Evolutionary conservation across 2,797 vertebrate species (phyloP), one percentile per base, ranked within the genome.

Genomic region (Margarornis squamiger): DNA sequence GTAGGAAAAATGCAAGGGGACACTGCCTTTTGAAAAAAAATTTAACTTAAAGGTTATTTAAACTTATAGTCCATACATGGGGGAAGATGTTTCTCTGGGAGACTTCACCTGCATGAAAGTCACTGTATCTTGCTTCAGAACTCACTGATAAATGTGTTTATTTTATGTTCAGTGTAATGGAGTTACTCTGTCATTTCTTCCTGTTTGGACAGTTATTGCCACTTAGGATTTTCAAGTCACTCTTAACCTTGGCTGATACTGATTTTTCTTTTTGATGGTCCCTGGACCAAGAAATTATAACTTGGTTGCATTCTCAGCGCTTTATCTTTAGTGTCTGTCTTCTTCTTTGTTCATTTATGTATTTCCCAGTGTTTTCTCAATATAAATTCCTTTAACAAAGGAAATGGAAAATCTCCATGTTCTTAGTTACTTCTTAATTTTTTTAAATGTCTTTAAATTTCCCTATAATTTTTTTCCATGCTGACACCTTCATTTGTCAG

Each of bases 141-240:
- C 27, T 93, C 67, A 76, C 24, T 85, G 94, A 76, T 78, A 92
- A 85, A 85, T 82, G 91, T 43, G 30, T 79, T 87, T 94, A 93
- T 95, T 95, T 94, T 90, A 85, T 85, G 36, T 86, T 90, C 43
- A n/a, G 12, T 73, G 29, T 88, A 93, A 93, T 85, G 73, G 84
- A 95, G 76, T 32, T 7, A 63, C 71, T 92, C 43, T 76, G 59
- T 94, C 71, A 89, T 87, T 92, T 83, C 74, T 95, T 94, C 34
- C 43, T 89, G 21, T 88, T 82, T 84, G 45, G 77, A 93, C 80
- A 92, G 84, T 80, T 96, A 95, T 51, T 77, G 81, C 41, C 86
- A 89, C 74, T 92, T 87, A 74, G 27, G 84, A 92, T 41, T 67
- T 97, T 94, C 76, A 91, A 6, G 3, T 71, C 54, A 77, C 67